Conservation (phyloP, 2,888 invertebrate genomes). For the Drosophila neonasuta region DNA sequence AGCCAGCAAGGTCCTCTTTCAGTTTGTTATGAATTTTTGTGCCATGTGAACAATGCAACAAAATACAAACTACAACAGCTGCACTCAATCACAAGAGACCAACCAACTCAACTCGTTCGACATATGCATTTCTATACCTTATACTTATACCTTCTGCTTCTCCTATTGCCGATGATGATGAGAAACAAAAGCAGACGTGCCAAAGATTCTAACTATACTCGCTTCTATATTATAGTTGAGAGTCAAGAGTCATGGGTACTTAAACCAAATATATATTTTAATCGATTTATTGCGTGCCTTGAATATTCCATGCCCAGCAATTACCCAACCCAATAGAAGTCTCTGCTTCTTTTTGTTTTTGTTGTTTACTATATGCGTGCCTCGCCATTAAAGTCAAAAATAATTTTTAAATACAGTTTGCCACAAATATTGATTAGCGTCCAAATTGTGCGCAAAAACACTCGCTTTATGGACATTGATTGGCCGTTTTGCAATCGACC, state of each 20-base stretch:
- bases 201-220: slow-evolving; percentile 28
- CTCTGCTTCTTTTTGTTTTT: slow-evolving; percentile 19
- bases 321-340: slow-evolving; percentile 44
- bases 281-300: slow-evolving; percentile 74
- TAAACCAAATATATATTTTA: slow-evolving; percentile 60
- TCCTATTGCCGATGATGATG: background rate
- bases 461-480: slow-evolving; percentile 11
- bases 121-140: slow-evolving; percentile 5
- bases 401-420: slow-evolving; percentile 53
- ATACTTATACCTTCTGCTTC: background rate
- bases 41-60: slow-evolving; percentile 10
- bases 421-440: slow-evolving; percentile 65
- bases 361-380: slow-evolving; percentile 39
- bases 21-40: slow-evolving; percentile 11
- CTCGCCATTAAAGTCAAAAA: slow-evolving; percentile 63
- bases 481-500: background rate
- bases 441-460: slow-evolving; percentile 32
- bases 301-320: slow-evolving; percentile 58
- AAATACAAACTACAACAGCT: slow-evolving; percentile 4
- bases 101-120: background rate
- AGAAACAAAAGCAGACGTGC: slow-evolving; percentile 38
- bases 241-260: slow-evolving; percentile 23
- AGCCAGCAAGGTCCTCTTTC: background rate
- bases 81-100: slow-evolving; percentile 13
- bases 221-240: background rate